Evolutionary conservation across 1,140 invertebrate species (phyloP), one percentile per base, ranked within the genome.

Genomic region (Helicoverpa armigera): DNA sequence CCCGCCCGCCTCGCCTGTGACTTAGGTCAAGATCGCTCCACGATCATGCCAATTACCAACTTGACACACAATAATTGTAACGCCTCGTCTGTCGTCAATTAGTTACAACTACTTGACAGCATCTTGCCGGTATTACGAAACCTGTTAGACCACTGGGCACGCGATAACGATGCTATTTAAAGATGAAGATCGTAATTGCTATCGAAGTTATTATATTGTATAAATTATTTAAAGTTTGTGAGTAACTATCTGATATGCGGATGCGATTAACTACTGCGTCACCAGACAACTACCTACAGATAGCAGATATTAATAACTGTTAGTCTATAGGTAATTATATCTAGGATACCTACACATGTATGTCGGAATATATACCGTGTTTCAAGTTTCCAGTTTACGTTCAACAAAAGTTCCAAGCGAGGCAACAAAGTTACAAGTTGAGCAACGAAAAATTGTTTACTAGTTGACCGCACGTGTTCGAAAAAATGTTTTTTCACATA

Each of bases 61-160:
- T 73, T 85, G 84, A 88, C 85, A 88, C 84, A 87, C 83, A 88
- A 86, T 89, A 88, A 90, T 91, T 89, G 87, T 91, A 88, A 90
- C 87, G 86, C 86, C 86, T 89, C 83, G 75, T 86, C 82, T 85
- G 86, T 85, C 82, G 83, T 85, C 85, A 87, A 90, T 90, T 91
- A 91, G 82, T 84, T 81, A 86, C 83, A 81, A 83, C 84, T 83
- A 82, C 80, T 79, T 82, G 80, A 74, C 87, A 85, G 82, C 86
- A 88, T 87, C 85, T 88, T 87, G 78, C 70, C 79, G 69, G 79
- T 83, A 84, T 85, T 82, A 84, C 82, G 72, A 83, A 90, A 91
- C 90, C 85, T 81, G 87, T 88, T 85, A 65, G 72, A 85, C 86
- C 69, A 85, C 84, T 82, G 83, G 80, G 70, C 85, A 88, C 85